Evolutionary conservation across 2,113 vertebrate species (phyloP).

Genomic region (Cheirogaleus medius): DNA sequence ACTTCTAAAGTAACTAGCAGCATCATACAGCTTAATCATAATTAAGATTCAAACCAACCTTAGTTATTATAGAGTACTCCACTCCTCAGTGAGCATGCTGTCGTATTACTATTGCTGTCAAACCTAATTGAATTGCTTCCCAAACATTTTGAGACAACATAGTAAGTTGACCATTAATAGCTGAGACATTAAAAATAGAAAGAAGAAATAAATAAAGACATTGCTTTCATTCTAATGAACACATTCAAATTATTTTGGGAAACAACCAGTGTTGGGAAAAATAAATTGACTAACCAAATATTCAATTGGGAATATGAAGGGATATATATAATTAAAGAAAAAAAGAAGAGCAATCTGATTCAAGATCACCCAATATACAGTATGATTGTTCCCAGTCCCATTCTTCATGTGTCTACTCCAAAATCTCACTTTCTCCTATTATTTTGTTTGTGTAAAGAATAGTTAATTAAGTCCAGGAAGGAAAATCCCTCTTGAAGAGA

Average conservation of each 20-base stretch:
- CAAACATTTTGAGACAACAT: neutral
- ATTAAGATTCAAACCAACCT: neutral
- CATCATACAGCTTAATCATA: neutral
- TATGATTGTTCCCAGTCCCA: neutral
- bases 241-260: conserved; percentile 38
- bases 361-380: neutral
- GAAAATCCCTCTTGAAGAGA: neutral
- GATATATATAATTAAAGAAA: neutral
- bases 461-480: neutral
- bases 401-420: neutral
- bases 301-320: neutral
- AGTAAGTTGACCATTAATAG: conserved; percentile 25
- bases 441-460: neutral
- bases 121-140: neutral
- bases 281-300: conserved; percentile 18
- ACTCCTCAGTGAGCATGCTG: neutral
- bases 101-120: neutral
- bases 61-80: neutral
- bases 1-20: conserved; percentile 6
- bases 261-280: conserved; percentile 24
- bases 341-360: neutral
- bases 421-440: neutral
- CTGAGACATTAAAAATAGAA: neutral
- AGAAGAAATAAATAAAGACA: neutral
- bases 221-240: neutral